Evolutionary conservation across 2,113 vertebrate species (phyloP).

Genomic region (Mobula hypostoma): DNA sequence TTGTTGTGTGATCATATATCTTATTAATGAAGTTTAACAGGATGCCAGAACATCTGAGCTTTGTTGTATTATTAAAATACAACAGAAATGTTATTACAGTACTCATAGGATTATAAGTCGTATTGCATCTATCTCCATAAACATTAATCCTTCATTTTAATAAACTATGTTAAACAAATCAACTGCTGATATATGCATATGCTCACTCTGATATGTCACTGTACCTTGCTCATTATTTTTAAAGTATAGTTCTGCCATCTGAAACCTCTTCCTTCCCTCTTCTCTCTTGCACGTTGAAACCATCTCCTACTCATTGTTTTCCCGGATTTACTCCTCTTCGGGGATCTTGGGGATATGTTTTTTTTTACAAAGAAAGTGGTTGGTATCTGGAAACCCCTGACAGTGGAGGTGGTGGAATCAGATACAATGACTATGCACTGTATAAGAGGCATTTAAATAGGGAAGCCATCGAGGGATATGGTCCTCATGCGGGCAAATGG

Average conservation of each 20-base stretch:
- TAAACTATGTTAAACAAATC: slow-evolving; percentile 25
- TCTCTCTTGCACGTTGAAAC: not conserved
- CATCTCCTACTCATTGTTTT: not conserved
- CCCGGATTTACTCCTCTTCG: not conserved
- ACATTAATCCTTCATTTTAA: slow-evolving; percentile 31
- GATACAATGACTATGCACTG: no score
- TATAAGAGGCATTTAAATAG: no score
- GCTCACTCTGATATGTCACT: not conserved
- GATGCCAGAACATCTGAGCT: slow-evolving; percentile 10
- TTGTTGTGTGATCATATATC: slow-evolving; percentile 31
- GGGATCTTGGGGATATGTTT: no score
- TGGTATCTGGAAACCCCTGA: no score
- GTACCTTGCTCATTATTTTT: not conserved
- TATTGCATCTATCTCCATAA: slow-evolving; percentile 34
- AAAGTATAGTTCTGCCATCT: not conserved
- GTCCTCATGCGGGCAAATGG: no score
- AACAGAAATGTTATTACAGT: slow-evolving; percentile 25
- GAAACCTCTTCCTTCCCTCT: not conserved
- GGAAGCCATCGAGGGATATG: no score
- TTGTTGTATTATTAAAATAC: slow-evolving; percentile 32
- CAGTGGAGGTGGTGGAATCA: no score
- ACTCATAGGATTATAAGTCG: slow-evolving; percentile 33
- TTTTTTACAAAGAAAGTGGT: no score
- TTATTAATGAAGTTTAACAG: slow-evolving; percentile 36
- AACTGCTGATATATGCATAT: not conserved